Percentiles rank a stretch among this genome's conserved stretches.
Evolutionary conservation across 1,140 invertebrate genomes (phyloP).

Genomic region (Drosophila sp.): DNA sequence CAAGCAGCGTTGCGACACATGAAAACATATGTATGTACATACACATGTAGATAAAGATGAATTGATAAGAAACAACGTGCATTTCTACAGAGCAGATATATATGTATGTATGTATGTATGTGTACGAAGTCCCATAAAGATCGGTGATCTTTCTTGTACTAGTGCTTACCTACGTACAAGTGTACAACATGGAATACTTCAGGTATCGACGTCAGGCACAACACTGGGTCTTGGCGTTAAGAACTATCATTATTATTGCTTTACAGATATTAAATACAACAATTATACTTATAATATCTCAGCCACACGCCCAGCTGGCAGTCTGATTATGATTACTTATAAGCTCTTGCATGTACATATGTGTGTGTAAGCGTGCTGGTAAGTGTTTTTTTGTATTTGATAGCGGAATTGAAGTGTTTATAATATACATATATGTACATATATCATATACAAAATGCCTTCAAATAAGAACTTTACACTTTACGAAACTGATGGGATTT

Average conservation of each 20-base stretch:
- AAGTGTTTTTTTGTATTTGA: no score
- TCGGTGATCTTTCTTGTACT: background rate
- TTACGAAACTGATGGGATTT: no score
- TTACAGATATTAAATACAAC: conserved; percentile 5
- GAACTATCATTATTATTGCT: background rate
- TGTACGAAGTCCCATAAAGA: no score
- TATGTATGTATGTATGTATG: background rate
- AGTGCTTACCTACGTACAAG: background rate
- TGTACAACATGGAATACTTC: no score
- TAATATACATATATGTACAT: no score
- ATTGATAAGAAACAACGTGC: conserved; percentile 59
- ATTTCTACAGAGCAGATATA: background rate
- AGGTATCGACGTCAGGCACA: no score
- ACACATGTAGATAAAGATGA: conserved; percentile 53
- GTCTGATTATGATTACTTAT: conserved; percentile 4
- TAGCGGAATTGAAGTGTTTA: no score
- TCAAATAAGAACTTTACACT: no score
- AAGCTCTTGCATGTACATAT: background rate
- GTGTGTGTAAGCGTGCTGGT: background rate
- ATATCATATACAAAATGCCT: no score
- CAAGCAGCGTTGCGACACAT: conserved; percentile 6
- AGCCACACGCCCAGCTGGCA: conserved; percentile 20
- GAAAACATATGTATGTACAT: conserved; percentile 1
- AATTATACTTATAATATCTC: conserved; percentile 13
- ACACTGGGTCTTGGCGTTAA: background rate